phyloP scores from a whole-genome alignment of 2,113 vertebrate genomes.

The Planiliza haematocheilus region DNA sequence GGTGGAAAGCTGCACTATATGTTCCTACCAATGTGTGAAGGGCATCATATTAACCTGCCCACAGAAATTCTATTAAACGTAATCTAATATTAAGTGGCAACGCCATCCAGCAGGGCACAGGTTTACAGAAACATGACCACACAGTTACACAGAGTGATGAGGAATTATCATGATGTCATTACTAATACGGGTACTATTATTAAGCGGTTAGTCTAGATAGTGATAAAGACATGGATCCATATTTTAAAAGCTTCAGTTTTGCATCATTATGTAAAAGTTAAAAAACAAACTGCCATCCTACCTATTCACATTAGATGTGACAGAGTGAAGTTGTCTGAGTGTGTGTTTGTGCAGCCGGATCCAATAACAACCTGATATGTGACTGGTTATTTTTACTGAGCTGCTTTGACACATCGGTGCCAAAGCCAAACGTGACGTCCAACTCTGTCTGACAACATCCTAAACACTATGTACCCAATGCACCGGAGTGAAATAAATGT shows the following conservation, averaged over 20 bases:
- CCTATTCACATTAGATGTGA: constrained; percentile 7
- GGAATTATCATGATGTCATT: too few relatives aligned
- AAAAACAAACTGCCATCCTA: not conserved
- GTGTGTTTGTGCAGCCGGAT: constrained; percentile 32
- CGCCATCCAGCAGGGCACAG: too few relatives aligned
- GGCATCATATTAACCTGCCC: too few relatives aligned
- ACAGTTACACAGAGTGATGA: too few relatives aligned
- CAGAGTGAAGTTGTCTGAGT: not conserved
- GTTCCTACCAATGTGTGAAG: too few relatives aligned
- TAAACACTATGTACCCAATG: constrained; percentile 55
- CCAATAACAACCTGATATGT: constrained; percentile 54
- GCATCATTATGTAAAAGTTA: too few relatives aligned
- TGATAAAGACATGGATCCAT: not conserved
- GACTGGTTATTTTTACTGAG: constrained; percentile 64
- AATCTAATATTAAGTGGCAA: too few relatives aligned
- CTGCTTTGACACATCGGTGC: constrained; percentile 55
- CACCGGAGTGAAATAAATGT: constrained; percentile 3
- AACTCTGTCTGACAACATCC: constrained; percentile 50
- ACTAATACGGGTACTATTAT: too few relatives aligned
- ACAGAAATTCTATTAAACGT: too few relatives aligned
- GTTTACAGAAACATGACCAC: too few relatives aligned
- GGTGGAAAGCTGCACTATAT: not conserved
- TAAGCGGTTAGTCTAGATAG: not conserved
- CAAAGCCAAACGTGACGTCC: constrained; percentile 62
- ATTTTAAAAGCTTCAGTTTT: not conserved